phyloP scores from a whole-genome alignment of 2,888 invertebrate genomes.

The Sclerodermus sp. region DNA sequence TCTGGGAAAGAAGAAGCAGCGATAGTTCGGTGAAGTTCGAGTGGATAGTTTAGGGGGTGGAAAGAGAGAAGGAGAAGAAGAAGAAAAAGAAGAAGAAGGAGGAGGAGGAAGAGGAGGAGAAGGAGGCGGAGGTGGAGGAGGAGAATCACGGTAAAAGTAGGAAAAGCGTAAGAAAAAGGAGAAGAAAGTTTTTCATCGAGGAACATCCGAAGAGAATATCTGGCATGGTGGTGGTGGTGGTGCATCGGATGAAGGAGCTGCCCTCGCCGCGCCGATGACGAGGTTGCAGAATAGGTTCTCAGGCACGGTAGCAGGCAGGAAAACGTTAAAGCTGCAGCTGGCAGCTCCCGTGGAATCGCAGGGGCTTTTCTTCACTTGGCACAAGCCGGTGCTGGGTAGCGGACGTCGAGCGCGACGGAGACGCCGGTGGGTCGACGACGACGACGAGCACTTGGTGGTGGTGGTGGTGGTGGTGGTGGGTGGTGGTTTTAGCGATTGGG shows the following conservation, averaged over 20 bases:
- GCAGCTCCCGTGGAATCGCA: conserved; percentile 25
- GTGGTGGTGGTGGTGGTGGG: conserved; percentile 13
- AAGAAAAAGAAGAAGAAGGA: conserved; percentile 3
- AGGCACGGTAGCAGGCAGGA: conserved; percentile 26
- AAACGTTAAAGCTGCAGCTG: conserved; percentile 23
- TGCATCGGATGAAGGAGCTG: conserved; percentile 35
- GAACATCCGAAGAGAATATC: conserved; percentile 16
- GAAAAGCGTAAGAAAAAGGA: conserved; percentile 7
- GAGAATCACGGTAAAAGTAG: background rate
- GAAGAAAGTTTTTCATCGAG: conserved; percentile 6
- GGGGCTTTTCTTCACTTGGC: conserved; percentile 35
- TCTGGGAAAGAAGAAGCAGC: too few species aligned
- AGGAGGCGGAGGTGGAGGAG: too few species aligned
- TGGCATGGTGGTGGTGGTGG: conserved; percentile 32
- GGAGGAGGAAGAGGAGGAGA: background rate
- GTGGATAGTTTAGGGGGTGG: too few species aligned
- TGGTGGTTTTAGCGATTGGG: background rate
- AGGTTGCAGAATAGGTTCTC: conserved; percentile 28
- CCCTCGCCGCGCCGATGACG: conserved; percentile 48
- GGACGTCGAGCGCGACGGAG: conserved; percentile 37
- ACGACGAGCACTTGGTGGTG: conserved; percentile 14
- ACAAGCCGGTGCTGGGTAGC: conserved; percentile 26
- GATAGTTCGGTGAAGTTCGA: too few species aligned
- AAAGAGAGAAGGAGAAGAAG: conserved; percentile 2
- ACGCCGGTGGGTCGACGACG: conserved; percentile 36